Evolutionary conservation across 2,888 invertebrate species (phyloP).

Genomic region (Autographa gamma): DNA sequence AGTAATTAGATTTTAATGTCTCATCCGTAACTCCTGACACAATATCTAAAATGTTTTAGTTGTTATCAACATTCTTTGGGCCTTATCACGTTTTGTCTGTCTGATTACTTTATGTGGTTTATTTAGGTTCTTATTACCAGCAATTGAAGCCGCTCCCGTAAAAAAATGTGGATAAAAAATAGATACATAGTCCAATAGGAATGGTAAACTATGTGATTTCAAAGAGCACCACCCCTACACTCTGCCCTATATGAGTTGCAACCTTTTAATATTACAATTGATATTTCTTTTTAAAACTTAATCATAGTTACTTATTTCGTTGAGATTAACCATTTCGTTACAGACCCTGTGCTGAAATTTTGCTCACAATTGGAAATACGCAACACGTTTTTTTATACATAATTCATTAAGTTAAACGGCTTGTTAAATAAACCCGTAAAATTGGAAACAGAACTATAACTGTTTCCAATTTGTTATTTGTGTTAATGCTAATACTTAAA

Average conservation of each 20-base stretch:
- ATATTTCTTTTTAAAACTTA: too few relatives aligned
- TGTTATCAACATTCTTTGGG: not conserved
- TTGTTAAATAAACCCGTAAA: slow-evolving; percentile 8
- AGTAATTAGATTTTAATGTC: slow-evolving; percentile 1
- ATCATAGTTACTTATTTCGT: too few relatives aligned
- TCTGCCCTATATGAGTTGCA: too few relatives aligned
- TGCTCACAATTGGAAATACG: not conserved
- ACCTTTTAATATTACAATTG: too few relatives aligned
- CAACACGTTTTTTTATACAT: not conserved
- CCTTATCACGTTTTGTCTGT: not conserved
- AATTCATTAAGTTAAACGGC: slow-evolving; percentile 10
- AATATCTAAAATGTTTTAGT: not conserved
- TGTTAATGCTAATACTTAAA: slow-evolving; percentile 12
- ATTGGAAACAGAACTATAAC: too few relatives aligned
- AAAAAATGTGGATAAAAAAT: too few relatives aligned
- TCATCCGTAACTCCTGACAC: not conserved
- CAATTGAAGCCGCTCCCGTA: too few relatives aligned
- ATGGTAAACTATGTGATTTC: too few relatives aligned
- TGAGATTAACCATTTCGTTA: not conserved
- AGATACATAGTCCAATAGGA: too few relatives aligned
- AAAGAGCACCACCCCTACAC: too few relatives aligned
- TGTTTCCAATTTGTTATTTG: slow-evolving; percentile 12
- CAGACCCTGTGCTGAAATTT: slow-evolving; percentile 1
- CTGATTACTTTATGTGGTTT: not conserved
- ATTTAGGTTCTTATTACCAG: too few relatives aligned